These are phyloP conservation scores for Cathartes aura DNA, from an alignment of 2,113 vertebrate genomes.

Conservation along the genomic window DNA sequence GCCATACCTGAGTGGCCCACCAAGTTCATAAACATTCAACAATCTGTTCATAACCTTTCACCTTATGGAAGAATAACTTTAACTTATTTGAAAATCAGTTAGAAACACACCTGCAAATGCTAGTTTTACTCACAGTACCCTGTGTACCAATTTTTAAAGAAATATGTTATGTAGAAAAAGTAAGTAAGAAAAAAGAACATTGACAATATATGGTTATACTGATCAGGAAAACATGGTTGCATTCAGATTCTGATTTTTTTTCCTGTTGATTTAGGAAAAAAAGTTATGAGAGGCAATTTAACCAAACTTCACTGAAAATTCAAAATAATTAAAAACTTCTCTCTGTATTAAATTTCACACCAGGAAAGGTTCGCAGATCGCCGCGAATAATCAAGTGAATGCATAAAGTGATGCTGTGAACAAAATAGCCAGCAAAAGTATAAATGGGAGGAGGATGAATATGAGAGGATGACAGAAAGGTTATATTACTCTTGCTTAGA, in stretches of 20 bases:
- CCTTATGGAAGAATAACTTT: not conserved
- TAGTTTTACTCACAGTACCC: not conserved
- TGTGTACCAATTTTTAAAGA: not conserved
- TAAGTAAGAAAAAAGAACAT: not conserved
- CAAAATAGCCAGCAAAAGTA: not conserved
- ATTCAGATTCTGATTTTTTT: not conserved
- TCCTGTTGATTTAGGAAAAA: not conserved
- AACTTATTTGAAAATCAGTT: not conserved
- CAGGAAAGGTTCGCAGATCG: not conserved
- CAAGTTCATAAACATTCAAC: not conserved
- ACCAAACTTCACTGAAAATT: not conserved
- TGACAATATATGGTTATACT: not conserved
- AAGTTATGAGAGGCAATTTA: not conserved
- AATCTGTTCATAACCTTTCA: not conserved
- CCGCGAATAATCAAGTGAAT: not conserved
- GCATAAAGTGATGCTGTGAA: not conserved
- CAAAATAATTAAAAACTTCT: not conserved
- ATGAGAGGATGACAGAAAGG: not conserved
- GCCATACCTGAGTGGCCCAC: not conserved
- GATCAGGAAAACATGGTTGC: not conserved
- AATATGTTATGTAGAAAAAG: fast-evolving
- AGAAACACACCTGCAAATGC: not conserved
- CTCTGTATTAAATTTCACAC: not conserved
- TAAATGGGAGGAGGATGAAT: not conserved
- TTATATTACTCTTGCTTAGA: not conserved